Conservation (phyloP, 35 echinoderm and acorn worm species). For the Ophiothrix spiculata region DNA sequence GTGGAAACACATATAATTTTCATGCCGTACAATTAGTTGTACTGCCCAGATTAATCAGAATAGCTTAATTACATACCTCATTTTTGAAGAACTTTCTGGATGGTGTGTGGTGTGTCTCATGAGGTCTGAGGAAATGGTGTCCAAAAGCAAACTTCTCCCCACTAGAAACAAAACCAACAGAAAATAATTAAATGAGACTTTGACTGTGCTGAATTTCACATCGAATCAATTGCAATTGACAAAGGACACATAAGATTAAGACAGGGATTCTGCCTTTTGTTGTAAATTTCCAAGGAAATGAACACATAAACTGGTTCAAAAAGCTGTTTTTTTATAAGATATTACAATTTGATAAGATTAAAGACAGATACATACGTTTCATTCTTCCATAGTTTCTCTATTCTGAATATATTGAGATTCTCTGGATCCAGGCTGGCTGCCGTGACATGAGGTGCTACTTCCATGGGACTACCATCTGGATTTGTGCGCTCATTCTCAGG, state of each 20-base stretch:
- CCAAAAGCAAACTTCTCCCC: constrained; percentile 95
- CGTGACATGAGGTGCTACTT: not conserved
- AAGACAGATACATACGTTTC: constrained; percentile 45
- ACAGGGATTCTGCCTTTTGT: too few species aligned
- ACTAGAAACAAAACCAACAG: constrained; percentile 40
- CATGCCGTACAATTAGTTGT: too few species aligned
- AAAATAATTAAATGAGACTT: too few species aligned
- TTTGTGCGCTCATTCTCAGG: constrained; percentile 20
- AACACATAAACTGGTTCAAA: not conserved
- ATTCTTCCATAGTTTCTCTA: constrained; percentile 94
- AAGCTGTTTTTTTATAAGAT: not conserved
- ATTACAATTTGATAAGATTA: not conserved
- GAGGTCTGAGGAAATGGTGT: constrained; percentile 90
- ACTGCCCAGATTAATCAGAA: too few species aligned
- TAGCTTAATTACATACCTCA: constrained; percentile 54
- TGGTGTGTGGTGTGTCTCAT: constrained; percentile 97
- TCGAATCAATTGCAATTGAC: too few species aligned
- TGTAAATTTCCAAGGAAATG: not conserved
- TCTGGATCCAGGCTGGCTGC: constrained; percentile 26
- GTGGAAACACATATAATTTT: not conserved
- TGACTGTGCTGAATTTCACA: too few species aligned
- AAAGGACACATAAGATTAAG: too few species aligned
- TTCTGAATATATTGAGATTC: constrained; percentile 79
- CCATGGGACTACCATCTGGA: not conserved
- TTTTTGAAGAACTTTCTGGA: constrained; percentile 98